These are phyloP conservation scores for Minunthozetes semirufus DNA, from an alignment of 2,888 invertebrate species.

Conservation along the genomic window DNA sequence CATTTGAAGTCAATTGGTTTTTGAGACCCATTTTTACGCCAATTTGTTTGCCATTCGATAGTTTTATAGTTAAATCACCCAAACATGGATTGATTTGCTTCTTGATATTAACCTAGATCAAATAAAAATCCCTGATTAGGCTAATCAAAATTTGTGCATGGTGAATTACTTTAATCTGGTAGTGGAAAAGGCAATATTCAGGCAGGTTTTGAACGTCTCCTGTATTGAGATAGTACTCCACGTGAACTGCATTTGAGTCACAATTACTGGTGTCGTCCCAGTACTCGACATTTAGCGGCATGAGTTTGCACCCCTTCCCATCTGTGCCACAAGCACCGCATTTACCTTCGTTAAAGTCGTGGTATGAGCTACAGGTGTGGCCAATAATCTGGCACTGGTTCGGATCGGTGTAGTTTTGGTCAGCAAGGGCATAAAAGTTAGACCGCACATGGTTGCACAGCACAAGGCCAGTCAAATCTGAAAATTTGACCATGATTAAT, in stretches of 20 bases:
- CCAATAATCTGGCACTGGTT: conserved; percentile 18
- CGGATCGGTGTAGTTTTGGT: not conserved
- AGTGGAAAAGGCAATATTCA: not conserved
- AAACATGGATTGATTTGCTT: no score
- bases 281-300: not conserved
- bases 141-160: no score
- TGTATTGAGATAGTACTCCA: not conserved
- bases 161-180: not conserved
- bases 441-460: conserved; percentile 18
- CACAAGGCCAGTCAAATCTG: no score
- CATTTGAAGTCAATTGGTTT: not conserved
- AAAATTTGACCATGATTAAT: no score
- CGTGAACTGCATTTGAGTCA: not conserved
- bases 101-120: no score
- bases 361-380: conserved; percentile 4
- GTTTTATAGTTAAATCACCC: not conserved
- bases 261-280: not conserved
- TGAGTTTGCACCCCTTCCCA: not conserved
- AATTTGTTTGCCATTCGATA: not conserved
- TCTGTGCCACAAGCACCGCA: conserved; percentile 17
- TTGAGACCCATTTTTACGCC: not conserved
- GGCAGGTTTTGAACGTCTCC: not conserved
- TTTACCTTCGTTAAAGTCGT: conserved; percentile 18
- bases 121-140: no score
- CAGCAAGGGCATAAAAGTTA: not conserved